Conservation (phyloP, 2,888 invertebrate species). For the Cephus spinipes region DNA sequence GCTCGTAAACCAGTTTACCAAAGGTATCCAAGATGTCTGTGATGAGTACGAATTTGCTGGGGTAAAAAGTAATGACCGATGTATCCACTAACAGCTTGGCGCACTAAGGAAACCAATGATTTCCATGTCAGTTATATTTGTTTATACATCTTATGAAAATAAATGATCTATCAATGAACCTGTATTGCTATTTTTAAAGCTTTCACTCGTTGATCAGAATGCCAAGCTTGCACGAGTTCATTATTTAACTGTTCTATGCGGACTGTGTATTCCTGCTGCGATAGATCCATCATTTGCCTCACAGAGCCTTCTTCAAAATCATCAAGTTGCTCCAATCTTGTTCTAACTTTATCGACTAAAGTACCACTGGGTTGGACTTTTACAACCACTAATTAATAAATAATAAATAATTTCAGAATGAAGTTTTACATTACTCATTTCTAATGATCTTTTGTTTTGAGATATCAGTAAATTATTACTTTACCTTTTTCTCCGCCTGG, state of each 20-base stretch:
- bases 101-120: slow-evolving; percentile 72
- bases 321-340: slow-evolving; percentile 92
- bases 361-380: slow-evolving; percentile 79
- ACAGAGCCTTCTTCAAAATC: slow-evolving; percentile 92
- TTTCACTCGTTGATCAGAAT: slow-evolving; percentile 93
- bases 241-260: slow-evolving; percentile 92
- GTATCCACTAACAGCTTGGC: slow-evolving; percentile 93
- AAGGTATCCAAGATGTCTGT: slow-evolving; percentile 97
- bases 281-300: slow-evolving; percentile 88
- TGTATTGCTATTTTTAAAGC: slow-evolving; percentile 96
- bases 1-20: slow-evolving; percentile 88
- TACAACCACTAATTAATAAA: slow-evolving; percentile 72
- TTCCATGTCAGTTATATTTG: background rate
- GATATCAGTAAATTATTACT: background rate
- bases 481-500: slow-evolving; percentile 84
- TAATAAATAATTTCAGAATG: background rate
- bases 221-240: slow-evolving; percentile 93
- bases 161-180: slow-evolving; percentile 54
- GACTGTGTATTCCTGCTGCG: slow-evolving; percentile 91
- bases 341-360: slow-evolving; percentile 88
- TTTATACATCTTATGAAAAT: background rate
- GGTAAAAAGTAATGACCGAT: slow-evolving; percentile 93
- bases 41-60: slow-evolving; percentile 96
- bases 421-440: background rate
- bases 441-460: background rate